Evolutionary conservation across 2,113 vertebrate genomes (phyloP).

Genomic region (Hippocampus comes): DNA sequence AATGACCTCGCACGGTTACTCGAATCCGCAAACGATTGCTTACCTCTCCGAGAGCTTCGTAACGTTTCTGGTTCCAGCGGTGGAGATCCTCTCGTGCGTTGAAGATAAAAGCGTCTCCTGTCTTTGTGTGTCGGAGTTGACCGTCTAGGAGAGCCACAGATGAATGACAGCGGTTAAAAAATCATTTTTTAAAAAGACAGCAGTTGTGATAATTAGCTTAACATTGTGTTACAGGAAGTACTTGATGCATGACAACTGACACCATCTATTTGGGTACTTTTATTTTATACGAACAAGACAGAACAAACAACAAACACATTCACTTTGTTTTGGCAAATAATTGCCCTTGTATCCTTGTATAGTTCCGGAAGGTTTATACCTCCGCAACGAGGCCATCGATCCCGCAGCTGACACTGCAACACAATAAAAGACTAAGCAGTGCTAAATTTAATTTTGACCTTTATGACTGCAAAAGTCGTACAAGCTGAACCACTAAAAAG

Average conservation of each 20-base stretch:
- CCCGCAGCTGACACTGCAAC: slow-evolving; percentile 65
- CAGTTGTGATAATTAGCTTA: neutral
- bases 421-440: slow-evolving; percentile 71
- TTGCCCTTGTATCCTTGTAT: slow-evolving; percentile 32
- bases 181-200: neutral
- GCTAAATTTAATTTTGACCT: slow-evolving; percentile 80
- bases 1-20: neutral
- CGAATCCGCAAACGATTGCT: neutral
- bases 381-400: slow-evolving; percentile 71
- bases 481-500: slow-evolving; percentile 65
- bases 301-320: slow-evolving; percentile 1
- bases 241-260: too few relatives aligned
- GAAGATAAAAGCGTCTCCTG: slow-evolving; percentile 91
- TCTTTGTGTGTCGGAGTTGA: slow-evolving; percentile 84
- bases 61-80: slow-evolving; percentile 97
- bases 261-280: slow-evolving; percentile 8
- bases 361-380: slow-evolving; percentile 45
- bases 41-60: slow-evolving; percentile 97
- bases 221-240: too few relatives aligned
- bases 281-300: slow-evolving; percentile 45
- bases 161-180: neutral
- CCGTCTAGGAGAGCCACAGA: slow-evolving; percentile 44
- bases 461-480: slow-evolving; percentile 65
- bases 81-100: slow-evolving; percentile 95
- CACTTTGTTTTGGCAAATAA: slow-evolving; percentile 45